phyloP scores from a whole-genome alignment of 2,888 invertebrate genomes.

The Himalopsyche japonica region DNA sequence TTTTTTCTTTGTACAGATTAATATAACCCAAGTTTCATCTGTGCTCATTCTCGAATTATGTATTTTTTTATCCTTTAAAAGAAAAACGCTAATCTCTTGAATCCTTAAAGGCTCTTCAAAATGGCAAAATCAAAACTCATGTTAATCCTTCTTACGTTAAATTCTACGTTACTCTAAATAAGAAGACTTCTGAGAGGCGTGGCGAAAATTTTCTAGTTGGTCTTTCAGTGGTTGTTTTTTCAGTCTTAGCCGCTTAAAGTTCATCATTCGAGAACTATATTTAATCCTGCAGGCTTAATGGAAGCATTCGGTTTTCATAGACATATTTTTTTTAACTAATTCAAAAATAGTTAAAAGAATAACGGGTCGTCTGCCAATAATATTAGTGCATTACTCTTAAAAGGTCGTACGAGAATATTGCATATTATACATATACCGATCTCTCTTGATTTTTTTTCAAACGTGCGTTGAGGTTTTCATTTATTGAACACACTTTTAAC shows the following conservation, averaged over 20 bases:
- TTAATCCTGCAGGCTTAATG: not conserved
- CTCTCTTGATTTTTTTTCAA: too few relatives aligned
- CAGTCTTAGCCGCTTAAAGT: not conserved
- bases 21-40: not conserved
- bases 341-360: too few relatives aligned
- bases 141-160: not conserved
- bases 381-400: too few relatives aligned
- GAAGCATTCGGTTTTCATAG: not conserved
- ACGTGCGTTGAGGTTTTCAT: too few relatives aligned
- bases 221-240: not conserved
- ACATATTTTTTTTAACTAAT: too few relatives aligned
- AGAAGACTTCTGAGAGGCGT: not conserved
- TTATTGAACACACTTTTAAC: too few relatives aligned
- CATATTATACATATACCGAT: too few relatives aligned
- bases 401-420: too few relatives aligned
- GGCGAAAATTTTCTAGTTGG: not conserved
- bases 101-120: not conserved
- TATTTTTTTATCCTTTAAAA: not conserved
- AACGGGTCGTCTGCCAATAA: too few relatives aligned
- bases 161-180: not conserved
- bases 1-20: too few relatives aligned
- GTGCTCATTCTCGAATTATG: not conserved
- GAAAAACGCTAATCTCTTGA: not conserved
- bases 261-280: not conserved
- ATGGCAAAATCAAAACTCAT: not conserved